Evolutionary conservation across 1,140 invertebrate species (phyloP), one percentile per base, ranked within the genome.

Genomic region (Drosophila pectinifera): DNA sequence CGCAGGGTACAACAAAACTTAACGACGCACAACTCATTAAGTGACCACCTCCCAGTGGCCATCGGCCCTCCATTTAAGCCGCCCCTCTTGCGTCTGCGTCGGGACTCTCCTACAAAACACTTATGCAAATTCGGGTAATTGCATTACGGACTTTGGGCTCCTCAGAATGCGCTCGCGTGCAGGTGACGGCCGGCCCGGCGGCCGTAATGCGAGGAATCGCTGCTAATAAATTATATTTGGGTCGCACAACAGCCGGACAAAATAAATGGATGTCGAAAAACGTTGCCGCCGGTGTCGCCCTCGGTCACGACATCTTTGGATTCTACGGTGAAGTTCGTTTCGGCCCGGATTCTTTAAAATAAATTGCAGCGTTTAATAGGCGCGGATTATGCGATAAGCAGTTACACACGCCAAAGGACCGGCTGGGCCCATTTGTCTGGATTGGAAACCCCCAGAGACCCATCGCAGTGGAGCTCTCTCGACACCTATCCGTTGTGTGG

Each of bases 301-400:
- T 18, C 34, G 64, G 49, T 51, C 67, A 70, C 67, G 64, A 70
- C 54, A 51, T 42, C 16, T 43, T 46, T 16, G 59, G 11, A 39
- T 62, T 53, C 26, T 42, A 46, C 53, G 24, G n/a, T 5, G 24
- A 8, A 24, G 63, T 31, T 34, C 16, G 31, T 16, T 28, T 10
- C 22, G 49, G 41, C 39, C 5, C 6, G 62, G 34, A 57, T 59
- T 65, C 46, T 75, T 75, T 38, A 75, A 75, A 75, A 75, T 67
- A 78, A 86, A 86, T 86, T 82, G 79, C 83, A 86, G 75, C 73
- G 82, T 62, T 76, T 86, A 86, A 86, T 88, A 79, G 79, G 69
- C 76, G 74, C 68, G 73, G 73, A 85, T 76, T 80, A 77, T 58
- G 56, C 83, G 83, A 88, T 86, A 88, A 86, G 65, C 62, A 58